Percentiles rank a stretch among this genome's conserved stretches.
Evolutionary conservation across 2,888 invertebrate genomes (phyloP).

Genomic region (Podabrus alpinus): DNA sequence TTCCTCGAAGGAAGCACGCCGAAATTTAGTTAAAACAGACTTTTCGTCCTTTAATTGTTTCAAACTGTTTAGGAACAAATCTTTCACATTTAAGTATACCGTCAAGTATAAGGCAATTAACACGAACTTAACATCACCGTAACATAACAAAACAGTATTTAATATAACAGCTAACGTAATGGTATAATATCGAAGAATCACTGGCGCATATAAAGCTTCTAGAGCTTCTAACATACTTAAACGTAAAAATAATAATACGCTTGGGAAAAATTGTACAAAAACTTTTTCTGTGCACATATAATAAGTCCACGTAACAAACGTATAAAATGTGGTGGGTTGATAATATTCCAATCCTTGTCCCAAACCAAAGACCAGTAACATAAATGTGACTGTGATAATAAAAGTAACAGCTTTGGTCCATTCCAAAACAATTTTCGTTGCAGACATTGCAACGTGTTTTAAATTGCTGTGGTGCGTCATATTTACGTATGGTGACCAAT

Average conservation of each 20-base stretch:
- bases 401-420: conserved; percentile 84
- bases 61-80: conserved; percentile 63
- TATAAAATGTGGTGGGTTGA: conserved; percentile 69
- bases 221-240: conserved; percentile 71
- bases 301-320: conserved; percentile 68
- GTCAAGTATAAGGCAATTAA: conserved; percentile 66
- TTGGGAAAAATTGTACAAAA: conserved; percentile 69
- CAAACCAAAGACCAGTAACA: conserved; percentile 73
- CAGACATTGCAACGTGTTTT: conserved; percentile 79
- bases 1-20: conserved; percentile 69
- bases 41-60: conserved; percentile 63
- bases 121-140: conserved; percentile 64
- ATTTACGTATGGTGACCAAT: conserved; percentile 78
- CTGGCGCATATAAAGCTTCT: conserved; percentile 71
- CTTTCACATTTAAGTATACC: conserved; percentile 68
- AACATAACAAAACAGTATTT: conserved; percentile 60
- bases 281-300: conserved; percentile 75
- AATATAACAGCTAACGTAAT: conserved; percentile 62
- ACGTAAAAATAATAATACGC: conserved; percentile 62
- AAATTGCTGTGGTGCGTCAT: conserved; percentile 72
- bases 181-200: conserved; percentile 65
- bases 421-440: conserved; percentile 78
- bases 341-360: conserved; percentile 78
- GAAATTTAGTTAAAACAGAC: conserved; percentile 64
- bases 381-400: conserved; percentile 75